phyloP scores from a whole-genome alignment of 1,140 invertebrate genomes.

The Drosophila sturtevanti region DNA sequence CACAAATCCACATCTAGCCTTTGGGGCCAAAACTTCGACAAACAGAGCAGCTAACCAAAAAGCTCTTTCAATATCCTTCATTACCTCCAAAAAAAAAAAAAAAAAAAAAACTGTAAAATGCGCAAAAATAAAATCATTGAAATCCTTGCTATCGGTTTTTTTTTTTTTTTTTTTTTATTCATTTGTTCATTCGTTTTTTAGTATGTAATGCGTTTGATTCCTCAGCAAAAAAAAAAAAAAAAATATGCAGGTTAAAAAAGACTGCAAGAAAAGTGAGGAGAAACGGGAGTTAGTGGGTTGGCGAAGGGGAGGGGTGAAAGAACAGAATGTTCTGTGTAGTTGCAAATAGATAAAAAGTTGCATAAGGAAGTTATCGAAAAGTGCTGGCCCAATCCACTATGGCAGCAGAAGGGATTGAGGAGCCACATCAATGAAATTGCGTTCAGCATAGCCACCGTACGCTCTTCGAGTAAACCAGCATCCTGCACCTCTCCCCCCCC shows the following conservation, averaged over 20 bases:
- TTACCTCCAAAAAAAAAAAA: constrained; percentile 54
- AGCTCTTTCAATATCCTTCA: constrained; percentile 80
- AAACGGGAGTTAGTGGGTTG: background rate
- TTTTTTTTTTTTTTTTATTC: background rate
- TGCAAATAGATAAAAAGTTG: constrained; percentile 67
- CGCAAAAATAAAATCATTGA: constrained; percentile 79
- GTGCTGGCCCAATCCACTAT: constrained; percentile 58
- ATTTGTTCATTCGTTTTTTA: constrained; percentile 30
- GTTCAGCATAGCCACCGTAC: constrained; percentile 33
- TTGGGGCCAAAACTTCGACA: constrained; percentile 20
- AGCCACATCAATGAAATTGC: constrained; percentile 57
- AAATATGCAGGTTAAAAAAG: constrained; percentile 45
- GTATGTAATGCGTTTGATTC: constrained; percentile 78
- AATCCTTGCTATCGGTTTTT: constrained; percentile 50
- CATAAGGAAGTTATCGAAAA: constrained; percentile 80
- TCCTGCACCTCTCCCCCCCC: background rate
- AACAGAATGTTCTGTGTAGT: constrained; percentile 40
- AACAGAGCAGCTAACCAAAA: constrained; percentile 35
- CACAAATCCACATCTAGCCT: constrained; percentile 61
- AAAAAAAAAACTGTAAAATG: constrained; percentile 66
- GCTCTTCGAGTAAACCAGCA: no score
- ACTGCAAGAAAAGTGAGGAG: constrained; percentile 12
- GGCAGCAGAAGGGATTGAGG: constrained; percentile 11
- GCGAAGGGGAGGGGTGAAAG: background rate
- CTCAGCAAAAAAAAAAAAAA: constrained; percentile 62